Base-by-base conservation (phyloP, 64 coral and sea anemone species). In the Orbicella faveolata region DNA sequence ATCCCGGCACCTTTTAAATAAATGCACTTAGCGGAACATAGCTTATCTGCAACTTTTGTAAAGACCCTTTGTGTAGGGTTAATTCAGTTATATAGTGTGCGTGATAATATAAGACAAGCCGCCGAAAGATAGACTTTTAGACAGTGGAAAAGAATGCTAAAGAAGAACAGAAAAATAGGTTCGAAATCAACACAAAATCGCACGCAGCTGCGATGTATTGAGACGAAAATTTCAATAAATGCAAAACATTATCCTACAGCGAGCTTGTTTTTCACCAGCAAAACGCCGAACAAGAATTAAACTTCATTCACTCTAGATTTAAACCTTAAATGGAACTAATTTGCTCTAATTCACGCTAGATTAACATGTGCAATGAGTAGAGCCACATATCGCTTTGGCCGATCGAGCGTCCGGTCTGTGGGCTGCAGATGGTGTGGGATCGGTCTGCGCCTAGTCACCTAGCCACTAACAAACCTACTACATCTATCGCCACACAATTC, bases 141-240 rank as follows among this genome's bases (percentile, higher is more conserved):
- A 70, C 21, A 70, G 67, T 26, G 35, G 35, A 20, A 14, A 66
- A 67, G 35, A 20, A 41, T 48, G 63, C 20, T 8, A 9, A 21
- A 62, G 20, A 7, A 5, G 61, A 30, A 63, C 15, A 16, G 54
- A 52, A 44, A 20, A 4, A n/a, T 8, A 57, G 25, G 11, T 52
- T 33, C 34, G 10, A 64, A 19, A 37, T 36, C 26, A 84, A 66
- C 62, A 68, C 11, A 51, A 18, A 65, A 52, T 69, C 34, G 52
- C 65, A 72, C 5, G 21, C 82, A 85, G 64, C 82, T 85, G 82
- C 34, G 23, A 85, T 65, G 63, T 23, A 36, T 67, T 44, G n/a
- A 65, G 82, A 85, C 82, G 52, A 85, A 72, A 52, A 72, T 73
- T 70, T 85, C 33, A 85, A 85, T 85, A 73, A 85, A 72, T 85